phyloP scores from a whole-genome alignment of 2,113 vertebrate species.

The Sylvia atricapilla region DNA sequence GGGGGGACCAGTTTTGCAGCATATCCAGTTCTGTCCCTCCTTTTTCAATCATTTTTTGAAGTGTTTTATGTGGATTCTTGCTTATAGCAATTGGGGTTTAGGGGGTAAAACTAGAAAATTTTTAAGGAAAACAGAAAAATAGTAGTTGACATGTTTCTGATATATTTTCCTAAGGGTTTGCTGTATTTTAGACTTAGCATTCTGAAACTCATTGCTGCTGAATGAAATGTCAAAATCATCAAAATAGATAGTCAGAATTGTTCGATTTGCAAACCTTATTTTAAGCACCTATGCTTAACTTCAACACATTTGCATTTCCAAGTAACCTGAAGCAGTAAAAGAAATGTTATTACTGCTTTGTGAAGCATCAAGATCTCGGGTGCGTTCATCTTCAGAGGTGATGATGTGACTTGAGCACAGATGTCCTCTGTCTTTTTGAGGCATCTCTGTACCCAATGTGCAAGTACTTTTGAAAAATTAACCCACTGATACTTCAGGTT shows the following conservation, averaged over 20 bases:
- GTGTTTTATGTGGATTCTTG: neutral
- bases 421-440: neutral
- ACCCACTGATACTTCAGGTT: neutral
- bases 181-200: neutral
- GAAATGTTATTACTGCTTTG: neutral
- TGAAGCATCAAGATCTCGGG: neutral
- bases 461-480: neutral
- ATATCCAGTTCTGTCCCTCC: neutral
- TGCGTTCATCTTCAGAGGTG: neutral
- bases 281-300: neutral
- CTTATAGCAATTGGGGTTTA: neutral
- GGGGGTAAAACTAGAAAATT: neutral
- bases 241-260: neutral
- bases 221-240: neutral
- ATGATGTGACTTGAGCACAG: neutral
- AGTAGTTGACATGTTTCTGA: neutral
- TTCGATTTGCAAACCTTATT: neutral
- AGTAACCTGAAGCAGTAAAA: neutral
- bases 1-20: neutral
- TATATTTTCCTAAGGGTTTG: neutral
- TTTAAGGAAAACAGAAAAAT: neutral
- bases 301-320: neutral
- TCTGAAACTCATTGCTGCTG: neutral
- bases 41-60: neutral
- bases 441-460: neutral